Evolutionary conservation across 2,888 invertebrate genomes (phyloP).

Genomic region (Cancer borealis): DNA sequence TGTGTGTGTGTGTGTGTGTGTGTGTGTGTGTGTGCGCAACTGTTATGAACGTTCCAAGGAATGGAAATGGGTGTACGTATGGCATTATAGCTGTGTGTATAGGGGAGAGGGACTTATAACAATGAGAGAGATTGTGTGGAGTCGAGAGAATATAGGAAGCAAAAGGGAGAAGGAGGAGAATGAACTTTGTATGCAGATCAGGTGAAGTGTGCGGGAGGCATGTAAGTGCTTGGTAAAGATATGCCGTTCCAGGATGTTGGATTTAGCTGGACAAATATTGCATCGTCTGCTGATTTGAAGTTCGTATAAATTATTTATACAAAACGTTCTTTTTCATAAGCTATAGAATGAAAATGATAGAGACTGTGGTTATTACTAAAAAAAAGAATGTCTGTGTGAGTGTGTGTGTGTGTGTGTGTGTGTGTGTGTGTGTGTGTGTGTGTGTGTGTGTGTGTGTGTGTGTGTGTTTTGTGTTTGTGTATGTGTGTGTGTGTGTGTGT

Average conservation of each 20-base stretch:
- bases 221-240: neutral
- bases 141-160: neutral
- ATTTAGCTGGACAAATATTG: neutral
- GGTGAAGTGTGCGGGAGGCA: neutral
- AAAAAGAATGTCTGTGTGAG: neutral
- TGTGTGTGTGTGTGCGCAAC: constrained; percentile 8
- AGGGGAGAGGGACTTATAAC: neutral
- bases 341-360: neutral
- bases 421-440: no score
- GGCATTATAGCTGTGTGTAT: neutral
- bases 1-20: constrained; percentile 37
- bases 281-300: neutral
- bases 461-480: no score
- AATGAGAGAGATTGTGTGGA: neutral
- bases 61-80: neutral
- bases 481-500: neutral
- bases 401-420: no score
- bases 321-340: neutral
- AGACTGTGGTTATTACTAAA: neutral
- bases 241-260: neutral
- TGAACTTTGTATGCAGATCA: constrained; percentile 9
- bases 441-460: no score
- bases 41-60: neutral
- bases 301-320: neutral
- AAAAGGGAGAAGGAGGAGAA: neutral